These are phyloP conservation scores for Meloidogyne exigua DNA, from an alignment of 1,140 invertebrate genomes.

Conservation along the genomic window DNA sequence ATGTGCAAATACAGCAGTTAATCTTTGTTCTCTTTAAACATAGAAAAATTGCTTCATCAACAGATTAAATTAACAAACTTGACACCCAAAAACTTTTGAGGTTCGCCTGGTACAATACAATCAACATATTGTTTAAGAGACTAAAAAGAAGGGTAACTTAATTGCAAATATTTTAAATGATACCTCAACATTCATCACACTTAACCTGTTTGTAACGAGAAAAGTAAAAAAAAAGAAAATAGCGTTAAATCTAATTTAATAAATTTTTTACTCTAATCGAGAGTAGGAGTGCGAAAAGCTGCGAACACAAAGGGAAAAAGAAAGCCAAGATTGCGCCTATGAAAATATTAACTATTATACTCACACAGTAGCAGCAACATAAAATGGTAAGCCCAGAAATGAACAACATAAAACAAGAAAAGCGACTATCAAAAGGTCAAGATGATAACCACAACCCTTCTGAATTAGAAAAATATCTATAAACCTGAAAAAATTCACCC, in stretches of 20 bases:
- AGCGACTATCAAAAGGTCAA: conserved; percentile 65
- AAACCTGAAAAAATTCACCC: conserved; percentile 25
- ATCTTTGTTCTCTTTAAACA: conserved; percentile 63
- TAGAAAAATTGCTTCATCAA: not conserved
- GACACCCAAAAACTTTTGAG: conserved; percentile 34
- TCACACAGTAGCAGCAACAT: conserved; percentile 68
- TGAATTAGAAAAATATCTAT: conserved; percentile 9
- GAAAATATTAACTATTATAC: too few relatives aligned
- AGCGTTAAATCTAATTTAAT: too few relatives aligned
- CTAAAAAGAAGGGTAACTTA: conserved; percentile 51
- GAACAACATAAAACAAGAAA: conserved; percentile 65
- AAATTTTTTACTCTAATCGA: too few relatives aligned
- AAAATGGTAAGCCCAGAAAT: conserved; percentile 66
- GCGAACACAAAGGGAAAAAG: too few relatives aligned
- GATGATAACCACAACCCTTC: conserved; percentile 67
- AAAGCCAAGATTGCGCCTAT: too few relatives aligned
- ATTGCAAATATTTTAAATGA: conserved; percentile 38
- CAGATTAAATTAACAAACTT: conserved; percentile 48
- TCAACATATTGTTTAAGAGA: conserved; percentile 61
- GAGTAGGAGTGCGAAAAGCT: too few relatives aligned
- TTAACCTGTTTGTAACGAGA: too few relatives aligned
- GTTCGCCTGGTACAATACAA: conserved; percentile 29
- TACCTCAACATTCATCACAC: conserved; percentile 63
- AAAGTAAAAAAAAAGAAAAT: too few relatives aligned
- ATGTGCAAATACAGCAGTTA: conserved; percentile 65